Conservation (phyloP, 2,797 vertebrate genomes). For the Amblyraja radiata region DNA sequence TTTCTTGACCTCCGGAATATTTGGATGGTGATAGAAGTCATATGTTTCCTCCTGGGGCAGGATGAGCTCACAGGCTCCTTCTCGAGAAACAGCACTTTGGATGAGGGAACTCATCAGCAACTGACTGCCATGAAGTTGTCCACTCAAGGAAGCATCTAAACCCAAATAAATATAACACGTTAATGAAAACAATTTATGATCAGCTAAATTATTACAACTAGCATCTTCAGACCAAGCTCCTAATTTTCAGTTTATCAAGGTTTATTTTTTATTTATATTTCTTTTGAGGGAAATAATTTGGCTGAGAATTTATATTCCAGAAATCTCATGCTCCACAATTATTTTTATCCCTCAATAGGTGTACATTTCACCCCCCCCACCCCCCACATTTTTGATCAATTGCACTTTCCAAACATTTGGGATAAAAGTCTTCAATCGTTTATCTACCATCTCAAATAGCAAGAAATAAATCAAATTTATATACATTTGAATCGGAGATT, state of each 20-base stretch:
- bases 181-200: background rate
- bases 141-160: conserved; percentile 77
- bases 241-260: background rate
- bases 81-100: conserved; percentile 74
- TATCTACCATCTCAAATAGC: background rate
- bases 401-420: background rate
- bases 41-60: conserved; percentile 72
- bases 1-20: conserved; percentile 72
- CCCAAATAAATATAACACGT: background rate
- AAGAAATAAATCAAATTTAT: background rate
- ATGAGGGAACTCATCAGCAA: conserved; percentile 76
- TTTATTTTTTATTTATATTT: background rate
- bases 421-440: background rate
- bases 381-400: background rate
- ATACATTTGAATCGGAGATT: background rate
- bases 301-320: background rate
- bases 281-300: background rate
- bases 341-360: background rate
- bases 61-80: conserved; percentile 56
- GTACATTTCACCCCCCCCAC: too few species aligned
- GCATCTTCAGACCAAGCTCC: background rate
- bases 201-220: background rate
- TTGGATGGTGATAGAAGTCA: conserved; percentile 91
- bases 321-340: background rate
- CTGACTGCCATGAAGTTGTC: conserved; percentile 71